Conservation (phyloP, 2,113 vertebrate genomes). For the Oxyruncus cristatus region DNA sequence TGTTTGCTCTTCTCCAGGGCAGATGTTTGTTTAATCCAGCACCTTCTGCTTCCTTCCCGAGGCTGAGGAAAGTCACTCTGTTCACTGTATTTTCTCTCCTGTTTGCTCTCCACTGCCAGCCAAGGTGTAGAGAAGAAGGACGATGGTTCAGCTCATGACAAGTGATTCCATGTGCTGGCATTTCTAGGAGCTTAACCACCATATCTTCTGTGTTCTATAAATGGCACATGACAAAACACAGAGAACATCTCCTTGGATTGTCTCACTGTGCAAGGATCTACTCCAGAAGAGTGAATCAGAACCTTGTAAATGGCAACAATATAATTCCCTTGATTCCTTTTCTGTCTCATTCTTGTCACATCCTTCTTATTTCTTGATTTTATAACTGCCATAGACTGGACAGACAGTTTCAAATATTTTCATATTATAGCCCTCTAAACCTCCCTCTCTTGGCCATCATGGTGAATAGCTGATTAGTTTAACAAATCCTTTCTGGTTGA, state of each 20-base stretch:
- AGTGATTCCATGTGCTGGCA: background rate
- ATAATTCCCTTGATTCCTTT: background rate
- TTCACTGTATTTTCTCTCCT: conserved; percentile 9
- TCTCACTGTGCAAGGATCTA: background rate
- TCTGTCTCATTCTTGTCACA: background rate
- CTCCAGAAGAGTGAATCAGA: background rate
- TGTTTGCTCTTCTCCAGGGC: conserved; percentile 60
- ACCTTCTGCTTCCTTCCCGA: conserved; percentile 54
- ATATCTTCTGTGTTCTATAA: background rate
- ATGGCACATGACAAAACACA: background rate
- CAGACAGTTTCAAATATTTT: background rate
- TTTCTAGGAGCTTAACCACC: background rate
- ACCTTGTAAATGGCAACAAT: background rate
- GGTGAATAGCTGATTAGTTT: background rate
- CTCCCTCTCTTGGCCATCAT: background rate
- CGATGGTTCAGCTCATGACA: background rate
- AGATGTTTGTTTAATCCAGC: conserved; percentile 59
- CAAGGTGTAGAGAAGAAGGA: background rate
- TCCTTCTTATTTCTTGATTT: conserved; percentile 3
- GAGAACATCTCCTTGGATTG: background rate
- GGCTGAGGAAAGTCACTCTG: background rate
- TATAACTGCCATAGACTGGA: background rate
- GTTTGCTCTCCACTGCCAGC: background rate
- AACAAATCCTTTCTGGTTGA: background rate
- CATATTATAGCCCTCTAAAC: background rate